Evolutionary conservation across 1,140 invertebrate genomes (phyloP), one percentile per base, ranked within the genome.

Genomic region (Drosophila busckii): DNA sequence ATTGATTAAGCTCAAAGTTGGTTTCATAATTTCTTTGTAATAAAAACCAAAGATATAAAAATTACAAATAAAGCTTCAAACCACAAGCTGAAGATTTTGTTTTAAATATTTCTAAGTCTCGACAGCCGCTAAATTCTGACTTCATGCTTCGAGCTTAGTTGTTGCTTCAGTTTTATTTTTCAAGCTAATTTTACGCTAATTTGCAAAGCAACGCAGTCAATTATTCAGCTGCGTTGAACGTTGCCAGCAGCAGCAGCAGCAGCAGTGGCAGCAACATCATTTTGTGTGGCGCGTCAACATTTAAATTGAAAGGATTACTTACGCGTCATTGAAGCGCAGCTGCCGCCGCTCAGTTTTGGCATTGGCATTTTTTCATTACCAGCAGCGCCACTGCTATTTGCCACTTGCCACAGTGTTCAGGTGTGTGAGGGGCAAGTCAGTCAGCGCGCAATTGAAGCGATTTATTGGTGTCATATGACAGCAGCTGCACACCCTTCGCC

Each of bases 401-500:
- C 17, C 28, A 2, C 8, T 22, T 7, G 10, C 32, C 20, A 6
- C n/a, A n/a, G n/a, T n/a, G n/a, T n/a, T n/a, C n/a, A n/a, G n/a
- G n/a, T n/a, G n/a, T n/a, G 53, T 70, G 60, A 80, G 58, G 42
- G 54, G 59, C 60, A n/a, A n/a, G 69, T 73, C 76, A 82, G 61
- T 83, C 70, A 83, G 76, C 75, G 69, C 63, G 80, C 80, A 84
- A 84, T 84, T 84, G 80, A 84, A 84, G 80, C 80, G 80, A 84
- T 84, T 84, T 84, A 84, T 84, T 84, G 80, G 80, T 84, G 80
- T 84, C 80, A 84, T 84, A 84, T 84, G 73, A 84, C 80, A 82
- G 76, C 64, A 70, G 63, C 61, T 56, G 54, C 63, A 32, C 5
- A 22, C 22, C 5, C 4, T 28, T 16, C 34, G 13, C 28, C 26